phyloP scores from a whole-genome alignment of 2,797 vertebrate genomes.

The Allobates femoralis region DNA sequence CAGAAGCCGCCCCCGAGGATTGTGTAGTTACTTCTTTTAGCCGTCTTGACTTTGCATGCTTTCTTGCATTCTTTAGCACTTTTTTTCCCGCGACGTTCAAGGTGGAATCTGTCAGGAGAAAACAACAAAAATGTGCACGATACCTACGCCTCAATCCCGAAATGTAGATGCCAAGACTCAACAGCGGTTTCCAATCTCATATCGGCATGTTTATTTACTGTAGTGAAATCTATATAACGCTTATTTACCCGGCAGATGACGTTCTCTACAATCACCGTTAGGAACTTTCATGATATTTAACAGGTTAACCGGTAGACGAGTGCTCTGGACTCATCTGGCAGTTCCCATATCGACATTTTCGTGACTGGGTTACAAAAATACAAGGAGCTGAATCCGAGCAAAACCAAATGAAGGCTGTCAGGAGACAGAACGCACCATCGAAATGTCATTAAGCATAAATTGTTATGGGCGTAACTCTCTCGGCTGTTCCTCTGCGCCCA shows the following conservation, averaged over 20 bases:
- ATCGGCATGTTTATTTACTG: not conserved
- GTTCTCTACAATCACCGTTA: not conserved
- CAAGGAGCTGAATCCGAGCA: constrained; percentile 5
- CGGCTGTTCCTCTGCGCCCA: constrained; percentile 5
- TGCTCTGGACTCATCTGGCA: constrained; percentile 7
- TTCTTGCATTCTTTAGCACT: too few species aligned
- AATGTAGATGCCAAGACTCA: not conserved
- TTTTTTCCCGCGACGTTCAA: too few species aligned
- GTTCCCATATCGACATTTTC: constrained; percentile 24
- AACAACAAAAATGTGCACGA: too few species aligned
- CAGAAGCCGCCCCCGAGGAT: too few species aligned
- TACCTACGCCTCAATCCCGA: too few species aligned
- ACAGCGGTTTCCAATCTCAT: not conserved
- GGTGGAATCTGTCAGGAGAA: too few species aligned
- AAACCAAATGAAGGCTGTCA: constrained; percentile 15
- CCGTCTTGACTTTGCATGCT: too few species aligned
- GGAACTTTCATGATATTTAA: not conserved
- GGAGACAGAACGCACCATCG: constrained; percentile 23
- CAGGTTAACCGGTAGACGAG: constrained; percentile 20
- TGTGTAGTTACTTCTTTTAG: too few species aligned
- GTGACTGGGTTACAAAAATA: constrained; percentile 48
- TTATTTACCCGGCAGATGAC: not conserved
- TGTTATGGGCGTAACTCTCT: constrained; percentile 38
- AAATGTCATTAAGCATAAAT: constrained; percentile 27
- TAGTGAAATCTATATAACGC: not conserved